phyloP scores from a whole-genome alignment of 2,113 vertebrate genomes.

The Rafetus swinhoei region DNA sequence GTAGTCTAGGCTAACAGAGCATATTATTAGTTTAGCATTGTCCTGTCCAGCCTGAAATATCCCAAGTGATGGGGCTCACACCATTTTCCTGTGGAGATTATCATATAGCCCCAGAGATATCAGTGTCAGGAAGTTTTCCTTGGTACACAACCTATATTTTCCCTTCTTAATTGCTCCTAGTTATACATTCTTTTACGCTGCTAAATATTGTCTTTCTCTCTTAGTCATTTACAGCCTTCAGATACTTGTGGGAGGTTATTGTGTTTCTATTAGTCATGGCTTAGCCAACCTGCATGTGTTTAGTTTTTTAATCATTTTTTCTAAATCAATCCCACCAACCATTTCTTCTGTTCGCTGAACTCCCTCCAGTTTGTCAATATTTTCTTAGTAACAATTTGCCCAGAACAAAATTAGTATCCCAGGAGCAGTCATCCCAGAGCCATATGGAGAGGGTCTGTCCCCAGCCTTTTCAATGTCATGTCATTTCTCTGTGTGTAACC shows the following conservation, averaged over 20 bases:
- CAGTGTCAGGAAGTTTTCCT: neutral
- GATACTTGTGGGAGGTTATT: neutral
- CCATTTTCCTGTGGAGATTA: neutral
- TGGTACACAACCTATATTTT: neutral
- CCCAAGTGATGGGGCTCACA: neutral
- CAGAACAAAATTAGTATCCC: neutral
- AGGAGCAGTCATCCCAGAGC: neutral
- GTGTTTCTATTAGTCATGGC: neutral
- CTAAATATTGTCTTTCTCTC: neutral
- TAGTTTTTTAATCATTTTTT: accelerated
- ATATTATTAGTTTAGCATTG: neutral
- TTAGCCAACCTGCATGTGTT: neutral
- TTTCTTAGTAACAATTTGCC: neutral
- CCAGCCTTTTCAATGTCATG: neutral
- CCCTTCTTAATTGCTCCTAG: neutral
- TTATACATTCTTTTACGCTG: neutral
- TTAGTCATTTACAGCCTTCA: neutral
- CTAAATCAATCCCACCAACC: neutral
- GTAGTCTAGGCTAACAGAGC: neutral
- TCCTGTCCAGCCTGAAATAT: neutral
- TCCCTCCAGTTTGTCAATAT: neutral
- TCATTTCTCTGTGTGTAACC: neutral
- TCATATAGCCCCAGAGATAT: neutral
- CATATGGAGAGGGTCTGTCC: neutral
- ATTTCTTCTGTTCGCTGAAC: neutral